Evolutionary conservation across 2,888 invertebrate genomes (phyloP).

Genomic region (Balanococcus diminutus): DNA sequence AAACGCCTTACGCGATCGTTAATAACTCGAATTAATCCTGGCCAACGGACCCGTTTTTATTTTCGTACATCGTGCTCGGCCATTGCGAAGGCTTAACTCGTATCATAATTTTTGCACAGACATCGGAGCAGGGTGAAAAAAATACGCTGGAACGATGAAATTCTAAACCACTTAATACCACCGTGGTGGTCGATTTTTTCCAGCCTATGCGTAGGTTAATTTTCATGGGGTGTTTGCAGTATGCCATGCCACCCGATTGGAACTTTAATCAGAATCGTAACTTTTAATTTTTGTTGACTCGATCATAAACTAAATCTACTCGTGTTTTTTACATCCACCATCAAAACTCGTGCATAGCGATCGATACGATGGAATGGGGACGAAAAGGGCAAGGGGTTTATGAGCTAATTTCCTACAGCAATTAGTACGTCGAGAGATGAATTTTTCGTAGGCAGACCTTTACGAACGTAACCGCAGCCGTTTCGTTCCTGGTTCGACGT

Average conservation of each 20-base stretch:
- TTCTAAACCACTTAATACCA: neutral
- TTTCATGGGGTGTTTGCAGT: neutral
- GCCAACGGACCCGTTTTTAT: neutral
- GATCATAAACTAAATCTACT: neutral
- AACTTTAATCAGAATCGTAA: neutral
- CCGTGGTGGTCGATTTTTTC: neutral
- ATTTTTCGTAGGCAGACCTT: neutral
- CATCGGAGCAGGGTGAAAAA: neutral
- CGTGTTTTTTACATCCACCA: no score
- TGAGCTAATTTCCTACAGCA: neutral
- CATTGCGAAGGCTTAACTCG: neutral
- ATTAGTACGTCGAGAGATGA: neutral
- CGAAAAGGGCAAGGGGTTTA: neutral
- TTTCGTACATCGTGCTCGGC: neutral
- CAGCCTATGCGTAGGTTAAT: neutral
- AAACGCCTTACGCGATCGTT: constrained; percentile 5
- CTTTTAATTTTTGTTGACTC: neutral
- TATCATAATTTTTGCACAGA: neutral
- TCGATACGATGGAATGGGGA: no score
- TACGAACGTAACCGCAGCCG: neutral
- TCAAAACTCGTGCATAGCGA: neutral
- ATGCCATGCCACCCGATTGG: no score
- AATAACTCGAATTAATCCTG: constrained; percentile 7
- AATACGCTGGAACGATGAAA: neutral
- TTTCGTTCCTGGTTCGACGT: neutral